Evolutionary conservation across 2,888 invertebrate species (phyloP).

Genomic region (Hirtodrosophila cameraria): DNA sequence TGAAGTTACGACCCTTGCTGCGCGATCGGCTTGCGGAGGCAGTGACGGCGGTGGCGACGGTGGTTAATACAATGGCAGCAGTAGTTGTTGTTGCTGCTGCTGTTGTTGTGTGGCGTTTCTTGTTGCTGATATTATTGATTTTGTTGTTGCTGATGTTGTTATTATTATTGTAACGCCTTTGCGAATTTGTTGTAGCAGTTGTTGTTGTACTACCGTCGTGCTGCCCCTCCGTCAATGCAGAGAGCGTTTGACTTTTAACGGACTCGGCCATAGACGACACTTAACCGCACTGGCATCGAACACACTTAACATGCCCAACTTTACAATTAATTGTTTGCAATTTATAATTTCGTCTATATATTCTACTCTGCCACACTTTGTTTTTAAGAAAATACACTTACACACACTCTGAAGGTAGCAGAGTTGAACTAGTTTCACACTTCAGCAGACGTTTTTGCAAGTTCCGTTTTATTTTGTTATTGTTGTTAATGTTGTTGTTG

Average conservation of each 20-base stretch:
- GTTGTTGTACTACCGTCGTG: slow-evolving; percentile 76
- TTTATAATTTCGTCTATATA: slow-evolving; percentile 19
- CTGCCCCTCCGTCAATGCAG: slow-evolving; percentile 89
- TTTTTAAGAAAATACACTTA: not conserved
- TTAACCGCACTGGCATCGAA: slow-evolving; percentile 87
- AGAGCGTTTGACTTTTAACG: slow-evolving; percentile 91
- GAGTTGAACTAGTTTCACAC: too few species aligned
- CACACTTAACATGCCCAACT: slow-evolving; percentile 84
- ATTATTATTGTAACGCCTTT: slow-evolving; percentile 39
- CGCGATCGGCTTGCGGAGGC: slow-evolving; percentile 46
- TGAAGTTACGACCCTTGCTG: slow-evolving; percentile 49
- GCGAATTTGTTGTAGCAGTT: slow-evolving; percentile 44
- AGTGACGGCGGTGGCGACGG: slow-evolving; percentile 18
- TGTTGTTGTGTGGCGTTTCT: slow-evolving; percentile 34
- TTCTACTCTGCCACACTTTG: too few species aligned
- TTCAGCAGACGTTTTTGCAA: slow-evolving; percentile 10
- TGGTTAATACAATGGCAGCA: slow-evolving; percentile 33
- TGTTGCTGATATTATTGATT: slow-evolving; percentile 45
- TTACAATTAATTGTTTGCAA: slow-evolving; percentile 42
- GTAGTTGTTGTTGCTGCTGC: slow-evolving; percentile 13
- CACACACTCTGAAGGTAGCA: slow-evolving; percentile 1
- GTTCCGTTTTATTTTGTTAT: not conserved
- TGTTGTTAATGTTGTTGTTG: not conserved
- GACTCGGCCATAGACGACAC: slow-evolving; percentile 96
- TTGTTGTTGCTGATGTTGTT: slow-evolving; percentile 49